A percentile compares a stretch with the other conserved stretches of the same genome.
Conservation (phyloP, 2,113 vertebrate genomes). For the Mirza zaza region DNA sequence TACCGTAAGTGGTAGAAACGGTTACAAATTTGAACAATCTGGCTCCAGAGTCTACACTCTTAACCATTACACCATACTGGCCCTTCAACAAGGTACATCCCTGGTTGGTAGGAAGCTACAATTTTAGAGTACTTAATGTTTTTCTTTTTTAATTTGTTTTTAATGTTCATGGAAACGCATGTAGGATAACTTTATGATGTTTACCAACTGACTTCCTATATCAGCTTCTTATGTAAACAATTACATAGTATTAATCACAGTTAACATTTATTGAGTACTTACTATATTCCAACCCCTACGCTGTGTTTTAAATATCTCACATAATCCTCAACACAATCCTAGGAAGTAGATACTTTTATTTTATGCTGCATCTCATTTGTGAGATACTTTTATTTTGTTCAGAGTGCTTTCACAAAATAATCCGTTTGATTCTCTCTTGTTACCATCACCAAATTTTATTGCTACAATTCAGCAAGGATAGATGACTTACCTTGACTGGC, state of each 20-base stretch:
- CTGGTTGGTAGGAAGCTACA: neutral
- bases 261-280: neutral
- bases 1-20: neutral
- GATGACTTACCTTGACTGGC: neutral
- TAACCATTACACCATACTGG: neutral
- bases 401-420: neutral
- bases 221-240: neutral
- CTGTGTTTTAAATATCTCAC: neutral
- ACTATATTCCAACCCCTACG: neutral
- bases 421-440: neutral
- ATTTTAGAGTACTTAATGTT: neutral
- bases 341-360: neutral
- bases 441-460: neutral
- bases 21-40: neutral
- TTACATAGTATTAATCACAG: neutral
- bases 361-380: neutral
- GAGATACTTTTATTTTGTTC: neutral
- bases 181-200: neutral
- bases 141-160: constrained; percentile 27
- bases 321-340: neutral
- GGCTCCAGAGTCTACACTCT: neutral
- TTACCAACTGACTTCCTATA: neutral
- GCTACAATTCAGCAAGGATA: neutral
- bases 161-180: neutral
- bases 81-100: neutral